phyloP scores from a whole-genome alignment of 2,113 vertebrate species.

The Accipiter cooperii region DNA sequence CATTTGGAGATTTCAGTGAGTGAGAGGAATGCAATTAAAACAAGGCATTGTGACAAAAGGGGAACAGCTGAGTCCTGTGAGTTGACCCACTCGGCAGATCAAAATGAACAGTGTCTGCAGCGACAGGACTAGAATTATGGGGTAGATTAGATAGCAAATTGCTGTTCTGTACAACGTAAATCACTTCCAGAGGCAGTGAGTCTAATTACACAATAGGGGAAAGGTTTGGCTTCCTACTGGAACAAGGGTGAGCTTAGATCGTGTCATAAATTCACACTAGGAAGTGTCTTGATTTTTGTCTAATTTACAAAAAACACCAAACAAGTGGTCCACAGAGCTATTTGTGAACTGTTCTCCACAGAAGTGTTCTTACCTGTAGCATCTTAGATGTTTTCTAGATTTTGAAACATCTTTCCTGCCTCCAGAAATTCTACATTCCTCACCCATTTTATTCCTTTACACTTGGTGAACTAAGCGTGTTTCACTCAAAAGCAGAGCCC shows the following conservation, averaged over 20 bases:
- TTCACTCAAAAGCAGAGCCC: neutral
- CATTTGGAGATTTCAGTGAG: slow-evolving; percentile 59
- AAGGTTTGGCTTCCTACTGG: slow-evolving; percentile 56
- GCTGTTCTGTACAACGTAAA: slow-evolving; percentile 54
- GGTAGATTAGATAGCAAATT: slow-evolving; percentile 70
- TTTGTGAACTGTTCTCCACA: slow-evolving; percentile 2
- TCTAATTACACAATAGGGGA: slow-evolving; percentile 64
- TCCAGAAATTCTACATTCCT: neutral
- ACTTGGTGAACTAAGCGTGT: neutral
- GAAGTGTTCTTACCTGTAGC: neutral
- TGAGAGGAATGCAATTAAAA: slow-evolving; percentile 68
- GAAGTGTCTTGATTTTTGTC: slow-evolving; percentile 41
- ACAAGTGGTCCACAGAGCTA: neutral
- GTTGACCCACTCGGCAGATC: slow-evolving; percentile 65
- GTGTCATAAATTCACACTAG: slow-evolving; percentile 46
- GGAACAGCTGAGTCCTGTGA: slow-evolving; percentile 57
- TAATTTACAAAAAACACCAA: neutral
- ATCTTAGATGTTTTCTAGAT: neutral
- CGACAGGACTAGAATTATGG: slow-evolving; percentile 67
- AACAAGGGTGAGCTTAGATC: slow-evolving; percentile 33
- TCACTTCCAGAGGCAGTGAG: slow-evolving; percentile 43
- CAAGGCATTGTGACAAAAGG: slow-evolving; percentile 58
- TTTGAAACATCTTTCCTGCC: neutral
- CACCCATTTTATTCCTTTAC: neutral
- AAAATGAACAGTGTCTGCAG: slow-evolving; percentile 59